phyloP scores from a whole-genome alignment of 2,113 vertebrate genomes.

The Paramisgurnus dabryanus region DNA sequence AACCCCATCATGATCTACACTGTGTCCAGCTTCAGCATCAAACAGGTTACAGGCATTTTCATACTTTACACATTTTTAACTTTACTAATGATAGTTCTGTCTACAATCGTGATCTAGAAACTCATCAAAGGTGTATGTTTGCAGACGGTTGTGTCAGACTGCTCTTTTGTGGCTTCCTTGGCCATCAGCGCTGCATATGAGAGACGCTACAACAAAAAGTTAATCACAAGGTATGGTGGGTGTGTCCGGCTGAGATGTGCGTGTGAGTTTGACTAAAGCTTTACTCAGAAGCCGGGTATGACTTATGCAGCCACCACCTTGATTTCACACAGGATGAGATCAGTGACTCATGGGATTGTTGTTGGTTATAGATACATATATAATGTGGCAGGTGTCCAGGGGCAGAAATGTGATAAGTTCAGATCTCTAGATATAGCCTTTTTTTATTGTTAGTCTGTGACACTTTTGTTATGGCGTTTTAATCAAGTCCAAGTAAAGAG shows the following conservation, averaged over 20 bases:
- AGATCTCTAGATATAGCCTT: too few relatives aligned
- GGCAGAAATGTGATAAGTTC: neutral
- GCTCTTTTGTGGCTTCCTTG: slow-evolving; percentile 95
- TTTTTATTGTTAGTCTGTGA: too few relatives aligned
- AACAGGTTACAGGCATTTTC: slow-evolving; percentile 80
- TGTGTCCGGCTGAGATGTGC: neutral
- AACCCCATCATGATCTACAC: slow-evolving; percentile 98
- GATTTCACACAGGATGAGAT: neutral
- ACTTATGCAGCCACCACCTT: neutral
- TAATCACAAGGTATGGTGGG: slow-evolving; percentile 89
- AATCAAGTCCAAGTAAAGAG: too few relatives aligned
- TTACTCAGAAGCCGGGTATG: neutral
- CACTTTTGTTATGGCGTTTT: too few relatives aligned
- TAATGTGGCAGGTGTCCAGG: neutral
- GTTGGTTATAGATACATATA: neutral
- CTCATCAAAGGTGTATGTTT: slow-evolving; percentile 22
- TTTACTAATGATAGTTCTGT: neutral
- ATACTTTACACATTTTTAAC: too few relatives aligned
- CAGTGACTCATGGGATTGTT: neutral
- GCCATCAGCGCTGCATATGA: slow-evolving; percentile 98
- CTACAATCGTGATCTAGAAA: neutral
- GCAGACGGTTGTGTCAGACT: slow-evolving; percentile 97
- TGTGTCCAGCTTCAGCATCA: slow-evolving; percentile 99
- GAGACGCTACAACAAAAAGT: slow-evolving; percentile 94
- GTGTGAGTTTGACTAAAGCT: neutral